Percentiles rank a stretch among this genome's conserved stretches.
Conservation (phyloP, 2,888 invertebrate species). For the Blera fallax region DNA sequence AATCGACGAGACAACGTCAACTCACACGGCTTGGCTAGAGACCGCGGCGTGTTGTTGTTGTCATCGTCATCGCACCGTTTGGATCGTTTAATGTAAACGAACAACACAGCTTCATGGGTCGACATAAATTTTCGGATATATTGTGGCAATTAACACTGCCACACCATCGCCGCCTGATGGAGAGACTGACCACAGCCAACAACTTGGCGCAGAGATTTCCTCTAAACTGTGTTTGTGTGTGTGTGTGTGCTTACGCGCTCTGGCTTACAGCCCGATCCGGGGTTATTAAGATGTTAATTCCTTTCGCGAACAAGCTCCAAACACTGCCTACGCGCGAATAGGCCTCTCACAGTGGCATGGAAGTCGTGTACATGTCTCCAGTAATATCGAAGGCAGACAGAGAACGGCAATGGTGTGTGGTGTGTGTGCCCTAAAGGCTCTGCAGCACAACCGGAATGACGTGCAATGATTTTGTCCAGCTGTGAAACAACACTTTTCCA, state of each 20-base stretch:
- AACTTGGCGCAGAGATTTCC: conserved; percentile 7
- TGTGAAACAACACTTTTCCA: conserved; percentile 69
- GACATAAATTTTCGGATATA: conserved; percentile 72
- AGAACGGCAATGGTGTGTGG: neutral
- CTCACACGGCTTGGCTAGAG: conserved; percentile 18
- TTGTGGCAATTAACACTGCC: conserved; percentile 66
- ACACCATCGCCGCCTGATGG: neutral
- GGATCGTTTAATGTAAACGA: conserved; percentile 55
- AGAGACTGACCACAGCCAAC: conserved; percentile 37
- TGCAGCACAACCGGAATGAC: conserved; percentile 26
- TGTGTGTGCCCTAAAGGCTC: conserved; percentile 42
- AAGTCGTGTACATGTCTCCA: conserved; percentile 63
- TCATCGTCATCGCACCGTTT: conserved; percentile 43
- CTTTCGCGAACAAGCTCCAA: conserved; percentile 62
- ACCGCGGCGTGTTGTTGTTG: conserved; percentile 16
- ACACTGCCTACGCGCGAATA: conserved; percentile 63
- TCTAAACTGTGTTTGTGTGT: too few species aligned
- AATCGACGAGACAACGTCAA: conserved; percentile 51
- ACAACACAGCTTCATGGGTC: conserved; percentile 63
- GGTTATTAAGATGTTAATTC: conserved; percentile 71
- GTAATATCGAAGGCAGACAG: conserved; percentile 1
- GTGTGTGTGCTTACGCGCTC: neutral
- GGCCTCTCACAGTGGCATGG: conserved; percentile 48
- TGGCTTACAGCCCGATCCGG: conserved; percentile 23
- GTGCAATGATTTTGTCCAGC: conserved; percentile 72